These are phyloP conservation scores for Brienomyrus longianalis DNA, from an alignment of 2,113 vertebrate genomes.

Conservation along the genomic window DNA sequence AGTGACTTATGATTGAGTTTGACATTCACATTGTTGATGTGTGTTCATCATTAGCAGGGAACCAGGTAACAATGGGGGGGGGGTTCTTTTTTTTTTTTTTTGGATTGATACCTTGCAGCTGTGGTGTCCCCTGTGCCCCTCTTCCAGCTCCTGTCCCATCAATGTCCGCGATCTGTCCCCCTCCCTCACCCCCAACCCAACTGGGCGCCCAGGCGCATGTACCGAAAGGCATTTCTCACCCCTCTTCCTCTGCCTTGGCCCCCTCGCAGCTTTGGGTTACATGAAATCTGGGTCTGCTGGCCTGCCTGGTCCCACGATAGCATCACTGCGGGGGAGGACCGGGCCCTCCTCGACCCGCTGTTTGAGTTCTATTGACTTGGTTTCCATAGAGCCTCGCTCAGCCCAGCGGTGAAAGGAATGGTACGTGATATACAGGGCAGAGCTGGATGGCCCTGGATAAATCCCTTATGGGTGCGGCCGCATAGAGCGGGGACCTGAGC, in stretches of 20 bases:
- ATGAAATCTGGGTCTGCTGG: slow-evolving; percentile 29
- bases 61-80: not conserved
- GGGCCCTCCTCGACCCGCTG: slow-evolving; percentile 41
- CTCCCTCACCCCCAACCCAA: not conserved
- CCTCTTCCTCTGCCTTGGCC: slow-evolving; percentile 40
- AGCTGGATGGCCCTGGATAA: slow-evolving; percentile 47
- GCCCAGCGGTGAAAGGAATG: slow-evolving; percentile 40
- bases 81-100: not conserved
- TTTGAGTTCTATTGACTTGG: slow-evolving; percentile 50
- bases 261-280: slow-evolving; percentile 51
- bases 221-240: slow-evolving; percentile 51
- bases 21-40: not conserved
- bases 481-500: slow-evolving; percentile 16
- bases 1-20: not conserved
- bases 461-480: slow-evolving; percentile 31
- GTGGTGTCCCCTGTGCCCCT: not conserved
- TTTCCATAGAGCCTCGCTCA: slow-evolving; percentile 41
- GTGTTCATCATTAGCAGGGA: not conserved
- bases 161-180: not conserved
- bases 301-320: not conserved
- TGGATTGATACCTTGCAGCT: not conserved
- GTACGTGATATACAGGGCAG: slow-evolving; percentile 42
- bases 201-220: slow-evolving; percentile 16
- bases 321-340: slow-evolving; percentile 26
- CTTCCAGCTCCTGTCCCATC: not conserved